Percentiles rank a stretch among this genome's conserved stretches.
These are phyloP conservation scores for Crotalus tigris DNA, from an alignment of 2,113 vertebrate genomes.

Conservation along the genomic window DNA sequence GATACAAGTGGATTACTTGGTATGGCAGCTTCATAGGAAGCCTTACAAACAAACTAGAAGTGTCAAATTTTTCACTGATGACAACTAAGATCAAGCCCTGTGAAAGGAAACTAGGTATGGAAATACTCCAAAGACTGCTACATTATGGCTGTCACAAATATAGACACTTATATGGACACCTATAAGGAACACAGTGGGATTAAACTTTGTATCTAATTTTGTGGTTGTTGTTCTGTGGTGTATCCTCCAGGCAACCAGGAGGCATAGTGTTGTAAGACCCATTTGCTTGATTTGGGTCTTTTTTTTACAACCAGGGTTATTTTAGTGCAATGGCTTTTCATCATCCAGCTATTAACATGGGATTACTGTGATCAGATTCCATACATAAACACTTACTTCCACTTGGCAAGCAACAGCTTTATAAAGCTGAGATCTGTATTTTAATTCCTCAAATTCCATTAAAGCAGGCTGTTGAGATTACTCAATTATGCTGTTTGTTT, in stretches of 20 bases:
- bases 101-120: not conserved
- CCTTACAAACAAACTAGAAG: not conserved
- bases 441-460: slow-evolving; percentile 66
- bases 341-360: slow-evolving; percentile 56
- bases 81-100: not conserved
- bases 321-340: slow-evolving; percentile 46
- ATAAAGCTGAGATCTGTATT: slow-evolving; percentile 44
- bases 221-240: slow-evolving; percentile 23
- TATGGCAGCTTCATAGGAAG: not conserved
- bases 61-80: not conserved
- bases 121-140: not conserved
- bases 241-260: slow-evolving; percentile 5
- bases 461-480: slow-evolving; percentile 47
- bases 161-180: not conserved
- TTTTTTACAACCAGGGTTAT: slow-evolving; percentile 52
- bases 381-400: slow-evolving; percentile 32
- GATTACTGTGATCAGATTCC: slow-evolving; percentile 59
- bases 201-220: not conserved
- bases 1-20: not conserved
- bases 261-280: slow-evolving; percentile 45
- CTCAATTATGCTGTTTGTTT: slow-evolving; percentile 60
- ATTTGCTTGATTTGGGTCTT: not conserved
- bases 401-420: slow-evolving; percentile 55
- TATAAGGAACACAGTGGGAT: not conserved
- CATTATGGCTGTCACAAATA: not conserved